Percentiles rank a stretch among this genome's conserved stretches.
Evolutionary conservation across 2,113 vertebrate species (phyloP).

Genomic region (Meriones unguiculatus): DNA sequence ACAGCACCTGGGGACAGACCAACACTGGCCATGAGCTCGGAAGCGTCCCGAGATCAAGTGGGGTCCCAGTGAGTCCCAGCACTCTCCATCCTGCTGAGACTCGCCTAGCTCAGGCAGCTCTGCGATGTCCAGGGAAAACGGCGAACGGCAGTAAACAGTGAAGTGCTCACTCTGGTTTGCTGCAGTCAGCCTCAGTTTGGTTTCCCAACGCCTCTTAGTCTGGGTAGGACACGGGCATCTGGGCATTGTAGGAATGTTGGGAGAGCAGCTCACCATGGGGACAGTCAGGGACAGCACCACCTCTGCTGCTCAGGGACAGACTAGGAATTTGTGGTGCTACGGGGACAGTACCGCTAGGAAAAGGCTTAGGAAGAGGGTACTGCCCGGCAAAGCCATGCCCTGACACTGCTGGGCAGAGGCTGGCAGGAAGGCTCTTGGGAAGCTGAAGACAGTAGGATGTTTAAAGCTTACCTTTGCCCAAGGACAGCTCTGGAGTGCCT

Average conservation of each 20-base stretch:
- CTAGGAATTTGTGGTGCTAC: not conserved
- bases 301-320: not conserved
- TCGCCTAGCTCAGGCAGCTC: not conserved
- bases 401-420: not conserved
- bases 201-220: not conserved
- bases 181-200: rapidly evolving
- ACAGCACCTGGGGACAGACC: slow-evolving; percentile 88
- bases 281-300: not conserved
- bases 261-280: not conserved
- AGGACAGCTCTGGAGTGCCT: slow-evolving; percentile 95
- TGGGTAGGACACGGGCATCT: not conserved
- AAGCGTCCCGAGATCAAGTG: too few species aligned
- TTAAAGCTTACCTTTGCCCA: slow-evolving; percentile 94
- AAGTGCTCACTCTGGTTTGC: too few species aligned
- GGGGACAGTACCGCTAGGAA: too few species aligned
- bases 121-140: rapidly evolving
- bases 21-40: rapidly evolving
- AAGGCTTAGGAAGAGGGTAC: not conserved
- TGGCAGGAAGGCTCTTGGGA: not conserved
- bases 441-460: too few species aligned
- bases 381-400: not conserved
- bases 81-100: not conserved
- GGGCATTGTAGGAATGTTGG: not conserved
- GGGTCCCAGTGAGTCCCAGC: not conserved
- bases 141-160: rapidly evolving